Evolutionary conservation across 2,888 invertebrate genomes (phyloP).

Genomic region (Uropetala carovei): DNA sequence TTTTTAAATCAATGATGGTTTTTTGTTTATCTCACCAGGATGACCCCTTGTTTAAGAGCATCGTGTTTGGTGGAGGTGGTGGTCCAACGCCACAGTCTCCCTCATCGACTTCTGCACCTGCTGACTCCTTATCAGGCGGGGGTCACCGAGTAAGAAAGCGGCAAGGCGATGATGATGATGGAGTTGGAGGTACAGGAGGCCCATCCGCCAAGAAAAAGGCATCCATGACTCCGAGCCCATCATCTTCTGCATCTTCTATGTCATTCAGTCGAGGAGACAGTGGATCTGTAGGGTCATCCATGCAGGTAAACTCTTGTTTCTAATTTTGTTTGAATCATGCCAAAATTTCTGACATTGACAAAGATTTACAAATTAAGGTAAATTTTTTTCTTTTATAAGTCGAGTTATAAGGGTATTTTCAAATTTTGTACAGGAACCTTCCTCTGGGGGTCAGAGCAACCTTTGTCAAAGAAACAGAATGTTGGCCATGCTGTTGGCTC

Average conservation of each 20-base stretch:
- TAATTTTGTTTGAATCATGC: not conserved
- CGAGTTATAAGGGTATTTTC: not conserved
- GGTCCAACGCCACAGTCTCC: slow-evolving; percentile 49
- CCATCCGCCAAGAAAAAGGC: slow-evolving; percentile 54
- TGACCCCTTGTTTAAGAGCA: slow-evolving; percentile 77
- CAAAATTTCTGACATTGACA: too few species aligned
- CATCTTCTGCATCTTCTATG: slow-evolving; percentile 17
- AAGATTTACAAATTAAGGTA: too few species aligned
- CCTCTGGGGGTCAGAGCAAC: slow-evolving; percentile 78
- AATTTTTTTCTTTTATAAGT: too few species aligned
- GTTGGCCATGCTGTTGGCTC: slow-evolving; percentile 88
- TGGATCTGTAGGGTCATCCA: slow-evolving; percentile 16
- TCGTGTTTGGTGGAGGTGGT: slow-evolving; percentile 75
- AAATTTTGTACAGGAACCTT: slow-evolving; percentile 71
- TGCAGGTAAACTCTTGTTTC: not conserved
- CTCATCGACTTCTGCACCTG: slow-evolving; percentile 47
- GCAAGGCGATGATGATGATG: slow-evolving; percentile 28
- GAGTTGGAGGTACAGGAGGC: slow-evolving; percentile 23
- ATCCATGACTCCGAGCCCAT: slow-evolving; percentile 49
- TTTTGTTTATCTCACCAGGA: slow-evolving; percentile 74
- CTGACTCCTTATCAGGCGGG: slow-evolving; percentile 35
- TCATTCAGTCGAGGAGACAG: slow-evolving; percentile 34
- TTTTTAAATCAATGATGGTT: too few species aligned
- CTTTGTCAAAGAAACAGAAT: slow-evolving; percentile 91
- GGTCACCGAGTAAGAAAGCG: slow-evolving; percentile 38